Base-by-base conservation (phyloP, 1,140 invertebrate genomes). In the Oscheius sp. region DNA sequence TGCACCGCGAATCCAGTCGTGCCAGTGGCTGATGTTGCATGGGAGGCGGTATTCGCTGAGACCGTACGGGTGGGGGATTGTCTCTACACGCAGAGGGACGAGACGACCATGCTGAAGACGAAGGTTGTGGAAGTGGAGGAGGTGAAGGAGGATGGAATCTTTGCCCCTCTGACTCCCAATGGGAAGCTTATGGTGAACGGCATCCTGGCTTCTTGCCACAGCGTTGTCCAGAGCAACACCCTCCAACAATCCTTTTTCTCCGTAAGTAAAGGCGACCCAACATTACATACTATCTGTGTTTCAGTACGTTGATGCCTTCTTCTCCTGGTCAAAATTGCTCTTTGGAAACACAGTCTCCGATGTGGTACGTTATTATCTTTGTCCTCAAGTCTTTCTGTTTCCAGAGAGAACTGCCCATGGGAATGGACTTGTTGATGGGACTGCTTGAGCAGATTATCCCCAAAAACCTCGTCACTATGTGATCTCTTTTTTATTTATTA, bases 151-250 rank as follows among this genome's bases (percentile, higher is more conserved):
- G n/a, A 32, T 13, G 73, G 73, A n/a, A 74, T 74, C 31, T 74
- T 63, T 49, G 34, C 73, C 1, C 73, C 73, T n/a, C 73, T 74
- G 73, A 46, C 52, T 2, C 38, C 42, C 13, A 73, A 74, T 13
- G 71, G 73, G 3, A 49, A 74, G 34, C 23, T 74, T 13, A 73
- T 74, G 10, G 73, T 74, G 3, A 74, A 74, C 38, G 73, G 59
- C 20, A 75, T 74, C 35, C 58, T 74, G 35, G 71, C 73, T 26
- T 75, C 73, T n/a, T 74, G 73, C 36, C 68, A 74, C 38, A 74
- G 55, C 34, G 52, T 74, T 32, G 46, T 73, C 31, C 42, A 74
- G 34, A 63, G 35, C 26, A 32, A 74, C 35, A 46, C 72, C n/a
- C 58, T 74, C 26, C 73, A 74, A 36, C 34, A 75, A 15, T 52